phyloP scores from a whole-genome alignment of 2,888 invertebrate species.

The Mimachlamys varia region DNA sequence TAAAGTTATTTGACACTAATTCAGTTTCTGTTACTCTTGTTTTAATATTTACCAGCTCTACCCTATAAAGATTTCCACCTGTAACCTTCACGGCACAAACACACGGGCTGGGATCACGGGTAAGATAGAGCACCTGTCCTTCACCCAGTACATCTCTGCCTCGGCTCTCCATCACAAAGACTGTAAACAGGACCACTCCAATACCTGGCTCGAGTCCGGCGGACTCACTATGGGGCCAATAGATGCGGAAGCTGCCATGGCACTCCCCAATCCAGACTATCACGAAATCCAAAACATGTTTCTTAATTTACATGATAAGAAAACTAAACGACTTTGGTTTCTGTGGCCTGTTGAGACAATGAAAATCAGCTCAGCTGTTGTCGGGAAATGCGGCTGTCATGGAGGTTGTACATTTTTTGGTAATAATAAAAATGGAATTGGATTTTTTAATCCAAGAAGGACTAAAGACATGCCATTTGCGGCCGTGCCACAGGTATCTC shows the following conservation, averaged over 20 bases:
- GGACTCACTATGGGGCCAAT: slow-evolving; percentile 94
- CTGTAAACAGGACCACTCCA: slow-evolving; percentile 65
- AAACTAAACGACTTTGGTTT: slow-evolving; percentile 95
- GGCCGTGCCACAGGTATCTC: slow-evolving; percentile 74
- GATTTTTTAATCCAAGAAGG: slow-evolving; percentile 90
- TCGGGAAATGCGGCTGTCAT: slow-evolving; percentile 93
- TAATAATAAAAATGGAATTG: slow-evolving; percentile 92
- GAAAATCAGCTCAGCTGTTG: slow-evolving; percentile 51
- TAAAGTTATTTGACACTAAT: too few species aligned
- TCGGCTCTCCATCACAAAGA: slow-evolving; percentile 67
- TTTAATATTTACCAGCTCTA: slow-evolving; percentile 85
- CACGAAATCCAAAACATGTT: slow-evolving; percentile 81
- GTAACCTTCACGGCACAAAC: slow-evolving; percentile 96
- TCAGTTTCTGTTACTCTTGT: too few species aligned
- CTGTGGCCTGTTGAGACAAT: slow-evolving; percentile 90
- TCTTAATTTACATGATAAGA: slow-evolving; percentile 86
- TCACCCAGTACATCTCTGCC: slow-evolving; percentile 87
- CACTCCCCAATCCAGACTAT: slow-evolving; percentile 81
- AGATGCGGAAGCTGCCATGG: slow-evolving; percentile 92
- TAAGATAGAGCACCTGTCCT: slow-evolving; percentile 89
- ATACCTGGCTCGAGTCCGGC: slow-evolving; percentile 94
- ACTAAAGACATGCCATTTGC: slow-evolving; percentile 62
- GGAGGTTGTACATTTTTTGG: slow-evolving; percentile 98
- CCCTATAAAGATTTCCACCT: slow-evolving; percentile 93
- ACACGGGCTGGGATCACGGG: slow-evolving; percentile 95